Evolutionary conservation across 2,113 vertebrate genomes (phyloP).

Genomic region (Cryptomyrus ogoouensis): DNA sequence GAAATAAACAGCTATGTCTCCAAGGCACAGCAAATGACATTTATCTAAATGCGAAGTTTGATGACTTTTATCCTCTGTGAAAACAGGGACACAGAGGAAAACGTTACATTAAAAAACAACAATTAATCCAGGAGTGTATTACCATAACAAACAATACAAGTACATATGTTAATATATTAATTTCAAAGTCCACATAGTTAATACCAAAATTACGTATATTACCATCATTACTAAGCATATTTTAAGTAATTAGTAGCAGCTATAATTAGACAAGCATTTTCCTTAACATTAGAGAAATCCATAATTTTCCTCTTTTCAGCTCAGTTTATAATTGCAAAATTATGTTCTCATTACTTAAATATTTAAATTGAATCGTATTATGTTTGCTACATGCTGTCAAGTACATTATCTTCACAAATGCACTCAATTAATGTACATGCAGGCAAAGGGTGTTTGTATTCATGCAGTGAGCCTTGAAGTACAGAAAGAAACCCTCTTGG

Average conservation of each 20-base stretch:
- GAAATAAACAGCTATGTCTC: background rate
- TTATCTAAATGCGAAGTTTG: background rate
- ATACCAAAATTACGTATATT: conserved; percentile 1
- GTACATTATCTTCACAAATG: background rate
- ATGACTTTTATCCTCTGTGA: background rate
- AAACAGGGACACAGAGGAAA: background rate
- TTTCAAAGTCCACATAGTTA: background rate
- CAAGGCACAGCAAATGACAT: background rate
- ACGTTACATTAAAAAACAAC: background rate
- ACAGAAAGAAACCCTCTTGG: background rate
- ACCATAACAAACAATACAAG: background rate
- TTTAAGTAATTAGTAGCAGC: background rate
- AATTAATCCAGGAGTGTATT: background rate
- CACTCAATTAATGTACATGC: background rate
- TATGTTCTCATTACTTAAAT: background rate
- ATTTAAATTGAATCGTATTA: background rate
- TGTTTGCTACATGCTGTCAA: background rate
- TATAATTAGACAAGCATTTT: conserved; percentile 7
- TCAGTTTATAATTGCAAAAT: background rate
- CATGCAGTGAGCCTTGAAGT: background rate
- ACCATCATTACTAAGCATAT: background rate
- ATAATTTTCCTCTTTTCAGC: background rate
- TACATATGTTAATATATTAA: background rate
- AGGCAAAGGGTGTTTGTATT: background rate
- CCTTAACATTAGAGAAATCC: background rate